Conservation (phyloP, 1,140 invertebrate genomes). For the Saxidomus purpurata region DNA sequence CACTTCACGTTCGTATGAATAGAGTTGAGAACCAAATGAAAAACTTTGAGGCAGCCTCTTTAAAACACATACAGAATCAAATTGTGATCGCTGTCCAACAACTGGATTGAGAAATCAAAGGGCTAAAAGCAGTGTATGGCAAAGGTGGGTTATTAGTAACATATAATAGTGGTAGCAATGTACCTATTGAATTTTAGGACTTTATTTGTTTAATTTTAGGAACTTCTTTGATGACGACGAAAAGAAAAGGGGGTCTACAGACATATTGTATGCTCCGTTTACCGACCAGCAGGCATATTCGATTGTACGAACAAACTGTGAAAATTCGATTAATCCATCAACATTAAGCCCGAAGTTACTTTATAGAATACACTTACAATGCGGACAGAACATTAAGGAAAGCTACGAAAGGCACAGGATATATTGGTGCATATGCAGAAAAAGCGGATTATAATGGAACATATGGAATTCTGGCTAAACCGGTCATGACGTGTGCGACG, state of each 20-base stretch:
- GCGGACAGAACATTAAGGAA: neutral
- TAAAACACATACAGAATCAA: too few relatives aligned
- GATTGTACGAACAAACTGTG: neutral
- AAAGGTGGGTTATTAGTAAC: too few relatives aligned
- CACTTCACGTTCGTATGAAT: too few relatives aligned
- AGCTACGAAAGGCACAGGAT: neutral
- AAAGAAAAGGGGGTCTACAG: neutral
- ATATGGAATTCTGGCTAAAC: neutral
- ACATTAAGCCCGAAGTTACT: neutral
- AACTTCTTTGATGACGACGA: neutral
- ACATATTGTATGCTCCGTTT: neutral
- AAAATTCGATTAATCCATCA: neutral
- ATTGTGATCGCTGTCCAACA: too few relatives aligned
- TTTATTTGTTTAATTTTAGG: neutral
- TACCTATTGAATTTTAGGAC: too few relatives aligned
- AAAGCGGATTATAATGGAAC: neutral
- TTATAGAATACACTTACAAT: neutral
- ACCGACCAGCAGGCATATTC: neutral
- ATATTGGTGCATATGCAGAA: too few relatives aligned
- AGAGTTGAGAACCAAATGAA: too few relatives aligned
- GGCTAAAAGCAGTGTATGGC: too few relatives aligned
- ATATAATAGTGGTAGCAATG: too few relatives aligned
- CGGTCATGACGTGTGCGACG: neutral
- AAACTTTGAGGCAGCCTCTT: too few relatives aligned
- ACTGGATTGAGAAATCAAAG: too few relatives aligned